phyloP scores from a whole-genome alignment of 1,140 invertebrate species.

The Apolygus lucorum region DNA sequence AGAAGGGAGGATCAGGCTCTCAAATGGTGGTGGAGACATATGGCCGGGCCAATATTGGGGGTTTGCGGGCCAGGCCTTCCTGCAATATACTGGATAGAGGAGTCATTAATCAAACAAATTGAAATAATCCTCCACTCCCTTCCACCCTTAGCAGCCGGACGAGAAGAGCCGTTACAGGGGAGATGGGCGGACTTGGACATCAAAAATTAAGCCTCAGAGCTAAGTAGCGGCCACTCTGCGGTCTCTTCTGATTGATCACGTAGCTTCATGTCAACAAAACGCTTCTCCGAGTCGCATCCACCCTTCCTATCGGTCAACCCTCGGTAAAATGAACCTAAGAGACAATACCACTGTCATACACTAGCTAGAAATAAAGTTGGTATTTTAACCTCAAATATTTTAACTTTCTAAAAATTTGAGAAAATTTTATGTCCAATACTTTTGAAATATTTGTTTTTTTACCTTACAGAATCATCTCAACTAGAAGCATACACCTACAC shows the following conservation, averaged over 20 bases:
- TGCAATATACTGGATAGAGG: background rate
- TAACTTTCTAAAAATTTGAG: background rate
- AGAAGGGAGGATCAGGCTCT: no score
- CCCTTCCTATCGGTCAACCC: background rate
- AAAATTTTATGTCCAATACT: background rate
- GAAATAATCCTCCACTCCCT: background rate
- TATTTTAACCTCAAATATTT: background rate
- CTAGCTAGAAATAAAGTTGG: background rate
- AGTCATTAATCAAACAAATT: conserved; percentile 2
- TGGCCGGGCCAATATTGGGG: background rate
- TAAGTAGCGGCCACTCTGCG: background rate
- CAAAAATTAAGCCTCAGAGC: background rate
- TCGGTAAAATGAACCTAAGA: background rate
- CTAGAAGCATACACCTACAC: background rate
- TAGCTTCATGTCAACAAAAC: background rate
- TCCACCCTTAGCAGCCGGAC: background rate
- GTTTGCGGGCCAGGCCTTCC: background rate
- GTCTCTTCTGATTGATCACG: background rate
- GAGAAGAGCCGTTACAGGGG: background rate
- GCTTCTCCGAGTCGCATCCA: background rate
- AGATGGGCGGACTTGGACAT: background rate
- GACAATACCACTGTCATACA: background rate
- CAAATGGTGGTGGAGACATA: background rate
- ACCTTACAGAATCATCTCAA: background rate
- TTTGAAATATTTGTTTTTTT: background rate